Evolutionary conservation across 1,140 invertebrate species (phyloP).

Genomic region (Lamellibrachia luymesi): DNA sequence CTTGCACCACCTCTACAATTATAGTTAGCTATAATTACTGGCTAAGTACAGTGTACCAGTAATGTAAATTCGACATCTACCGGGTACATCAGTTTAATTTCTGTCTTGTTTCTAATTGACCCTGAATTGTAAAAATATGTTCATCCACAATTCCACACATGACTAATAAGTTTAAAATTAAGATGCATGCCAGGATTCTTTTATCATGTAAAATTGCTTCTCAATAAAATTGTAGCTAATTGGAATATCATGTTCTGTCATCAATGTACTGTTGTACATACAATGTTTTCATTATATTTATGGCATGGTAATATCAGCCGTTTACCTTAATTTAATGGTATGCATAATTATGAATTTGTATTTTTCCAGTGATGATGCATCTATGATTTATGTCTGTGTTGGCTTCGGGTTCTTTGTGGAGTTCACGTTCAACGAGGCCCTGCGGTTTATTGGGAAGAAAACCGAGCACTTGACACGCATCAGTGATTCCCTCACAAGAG

Average conservation of each 20-base stretch:
- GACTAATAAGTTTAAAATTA: background rate
- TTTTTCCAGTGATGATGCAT: constrained; percentile 61
- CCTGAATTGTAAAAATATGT: no score
- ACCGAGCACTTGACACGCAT: constrained; percentile 62
- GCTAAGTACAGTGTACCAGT: no score
- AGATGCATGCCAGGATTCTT: background rate
- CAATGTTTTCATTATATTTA: background rate
- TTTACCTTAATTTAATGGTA: background rate
- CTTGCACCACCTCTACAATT: background rate
- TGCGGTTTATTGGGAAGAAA: constrained; percentile 70
- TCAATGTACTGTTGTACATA: background rate
- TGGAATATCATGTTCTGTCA: no score
- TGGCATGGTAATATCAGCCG: background rate
- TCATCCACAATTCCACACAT: background rate
- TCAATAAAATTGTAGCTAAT: no score
- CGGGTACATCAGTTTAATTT: no score
- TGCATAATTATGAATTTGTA: background rate
- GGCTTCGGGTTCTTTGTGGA: constrained; percentile 76
- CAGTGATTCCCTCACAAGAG: background rate
- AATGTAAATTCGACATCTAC: no score
- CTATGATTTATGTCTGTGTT: constrained; percentile 70
- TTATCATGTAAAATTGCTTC: no score
- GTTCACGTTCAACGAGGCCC: constrained; percentile 70
- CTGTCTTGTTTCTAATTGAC: no score
- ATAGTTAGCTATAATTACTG: background rate